phyloP scores from a whole-genome alignment of 2,888 invertebrate genomes.

The Osmoderma eremita region DNA sequence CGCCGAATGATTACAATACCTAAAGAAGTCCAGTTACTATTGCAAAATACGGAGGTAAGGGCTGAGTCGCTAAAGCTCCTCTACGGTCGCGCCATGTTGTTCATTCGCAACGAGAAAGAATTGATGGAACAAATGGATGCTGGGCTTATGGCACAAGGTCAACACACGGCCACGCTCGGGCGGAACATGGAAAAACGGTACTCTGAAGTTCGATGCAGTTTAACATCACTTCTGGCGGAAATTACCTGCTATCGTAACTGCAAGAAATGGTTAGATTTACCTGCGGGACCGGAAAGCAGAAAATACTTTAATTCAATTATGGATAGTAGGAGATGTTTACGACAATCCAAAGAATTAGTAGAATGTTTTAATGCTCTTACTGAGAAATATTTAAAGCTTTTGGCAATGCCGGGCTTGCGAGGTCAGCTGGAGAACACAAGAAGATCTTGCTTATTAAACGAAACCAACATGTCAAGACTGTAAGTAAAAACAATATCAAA shows the following conservation, averaged over 20 bases:
- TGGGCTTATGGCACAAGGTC: background rate
- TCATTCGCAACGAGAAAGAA: constrained; percentile 18
- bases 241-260: constrained; percentile 7
- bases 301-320: constrained; percentile 28
- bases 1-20: background rate
- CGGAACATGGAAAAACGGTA: background rate
- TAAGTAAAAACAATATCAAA: constrained; percentile 9
- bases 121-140: background rate
- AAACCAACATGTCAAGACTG: constrained; percentile 17
- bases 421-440: background rate
- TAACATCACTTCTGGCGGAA: background rate
- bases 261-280: background rate
- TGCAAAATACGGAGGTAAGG: background rate
- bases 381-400: constrained; percentile 30
- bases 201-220: background rate
- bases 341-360: constrained; percentile 44
- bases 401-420: background rate
- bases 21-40: background rate
- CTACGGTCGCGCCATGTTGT: background rate
- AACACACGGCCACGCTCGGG: constrained; percentile 1
- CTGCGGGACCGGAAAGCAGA: background rate
- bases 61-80: background rate
- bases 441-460: background rate
- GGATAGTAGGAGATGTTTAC: constrained; percentile 41
- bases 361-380: constrained; percentile 46